Evolutionary conservation across 2,888 invertebrate genomes (phyloP).

Genomic region (Clunio marinus): DNA sequence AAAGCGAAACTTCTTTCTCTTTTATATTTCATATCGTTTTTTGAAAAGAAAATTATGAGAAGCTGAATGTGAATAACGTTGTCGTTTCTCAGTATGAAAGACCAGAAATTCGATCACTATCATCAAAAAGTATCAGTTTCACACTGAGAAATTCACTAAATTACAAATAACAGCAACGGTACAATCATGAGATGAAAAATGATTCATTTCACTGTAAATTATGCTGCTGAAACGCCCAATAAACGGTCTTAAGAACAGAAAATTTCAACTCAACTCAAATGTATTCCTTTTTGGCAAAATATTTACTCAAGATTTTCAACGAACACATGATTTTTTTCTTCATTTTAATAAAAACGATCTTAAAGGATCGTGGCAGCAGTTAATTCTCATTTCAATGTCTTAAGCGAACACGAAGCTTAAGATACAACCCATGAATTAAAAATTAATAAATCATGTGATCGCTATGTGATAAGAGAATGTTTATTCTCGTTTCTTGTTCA

Average conservation of each 20-base stretch:
- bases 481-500: slow-evolving; percentile 13
- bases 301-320: slow-evolving; percentile 23
- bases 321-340: too few species aligned
- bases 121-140: slow-evolving; percentile 6
- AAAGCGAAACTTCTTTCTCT: too few species aligned
- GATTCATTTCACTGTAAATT: slow-evolving; percentile 35
- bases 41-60: too few species aligned
- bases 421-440: slow-evolving; percentile 35
- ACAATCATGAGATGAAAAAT: slow-evolving; percentile 25
- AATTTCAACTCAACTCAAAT: too few species aligned
- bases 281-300: too few species aligned
- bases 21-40: too few species aligned
- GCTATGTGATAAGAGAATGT: slow-evolving; percentile 26
- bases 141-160: neutral
- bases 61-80: too few species aligned
- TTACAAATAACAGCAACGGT: slow-evolving; percentile 1
- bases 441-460: slow-evolving; percentile 30
- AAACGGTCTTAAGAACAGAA: too few species aligned
- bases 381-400: neutral
- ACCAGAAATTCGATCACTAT: neutral
- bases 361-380: neutral
- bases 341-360: too few species aligned
- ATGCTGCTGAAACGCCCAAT: slow-evolving; percentile 21
- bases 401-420: neutral
- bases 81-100: neutral